Evolutionary conservation across 2,888 invertebrate species (phyloP).

Genomic region (Cerceris ruficornis): DNA sequence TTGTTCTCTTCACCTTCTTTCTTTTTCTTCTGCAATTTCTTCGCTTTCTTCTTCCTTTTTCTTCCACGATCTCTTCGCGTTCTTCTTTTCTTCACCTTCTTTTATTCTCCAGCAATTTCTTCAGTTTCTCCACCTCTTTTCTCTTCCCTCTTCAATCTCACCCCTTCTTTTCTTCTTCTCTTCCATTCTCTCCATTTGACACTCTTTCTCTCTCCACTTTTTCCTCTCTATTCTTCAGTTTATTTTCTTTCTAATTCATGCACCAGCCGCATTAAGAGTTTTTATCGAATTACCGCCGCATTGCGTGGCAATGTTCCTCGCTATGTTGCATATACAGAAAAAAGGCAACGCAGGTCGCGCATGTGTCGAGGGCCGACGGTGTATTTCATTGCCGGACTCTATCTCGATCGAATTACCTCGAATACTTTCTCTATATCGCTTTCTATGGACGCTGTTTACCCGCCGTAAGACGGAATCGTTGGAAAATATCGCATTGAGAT

Average conservation of each 20-base stretch:
- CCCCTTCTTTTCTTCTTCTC: background rate
- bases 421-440: background rate
- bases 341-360: slow-evolving; percentile 22
- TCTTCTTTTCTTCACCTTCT: slow-evolving; percentile 13
- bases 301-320: slow-evolving; percentile 65
- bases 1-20: no score
- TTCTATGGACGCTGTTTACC: no score
- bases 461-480: no score
- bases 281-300: slow-evolving; percentile 56
- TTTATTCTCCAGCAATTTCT: background rate
- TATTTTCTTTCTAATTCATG: slow-evolving; percentile 10
- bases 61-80: background rate
- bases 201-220: background rate
- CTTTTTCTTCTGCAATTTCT: no score
- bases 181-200: slow-evolving; percentile 1
- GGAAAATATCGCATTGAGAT: no score
- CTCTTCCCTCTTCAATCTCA: background rate
- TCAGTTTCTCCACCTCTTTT: background rate
- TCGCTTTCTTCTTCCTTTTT: no score
- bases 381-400: no score
- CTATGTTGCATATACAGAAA: slow-evolving; percentile 63
- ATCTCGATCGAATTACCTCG: background rate
- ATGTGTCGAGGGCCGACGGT: background rate
- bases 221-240: slow-evolving; percentile 6
- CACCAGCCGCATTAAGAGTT: slow-evolving; percentile 25